Evolutionary conservation across 2,113 vertebrate species (phyloP).

Genomic region (Paedocypris sp.): DNA sequence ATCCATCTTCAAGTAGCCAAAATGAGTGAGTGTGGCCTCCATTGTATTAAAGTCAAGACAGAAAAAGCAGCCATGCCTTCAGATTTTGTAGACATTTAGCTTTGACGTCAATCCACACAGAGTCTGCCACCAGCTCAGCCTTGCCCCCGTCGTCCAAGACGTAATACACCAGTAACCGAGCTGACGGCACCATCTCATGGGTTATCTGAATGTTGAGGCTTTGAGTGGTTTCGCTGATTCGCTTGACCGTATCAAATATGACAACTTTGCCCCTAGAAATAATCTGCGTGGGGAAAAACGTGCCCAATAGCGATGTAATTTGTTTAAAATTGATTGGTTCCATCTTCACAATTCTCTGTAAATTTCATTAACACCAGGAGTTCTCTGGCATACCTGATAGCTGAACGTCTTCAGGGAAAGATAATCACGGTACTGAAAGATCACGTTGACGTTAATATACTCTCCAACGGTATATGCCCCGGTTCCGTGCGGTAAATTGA

Average conservation of each 20-base stretch:
- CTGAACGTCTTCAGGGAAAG: conserved; percentile 67
- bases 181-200: conserved; percentile 76
- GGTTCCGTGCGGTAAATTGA: conserved; percentile 61
- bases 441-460: conserved; percentile 55
- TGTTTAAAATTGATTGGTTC: background rate
- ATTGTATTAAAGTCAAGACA: background rate
- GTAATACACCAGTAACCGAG: conserved; percentile 82
- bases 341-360: no score
- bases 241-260: conserved; percentile 49
- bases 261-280: conserved; percentile 73
- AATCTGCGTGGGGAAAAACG: conserved; percentile 46
- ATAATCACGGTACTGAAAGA: conserved; percentile 58
- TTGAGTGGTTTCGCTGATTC: conserved; percentile 43
- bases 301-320: no score
- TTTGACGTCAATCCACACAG: conserved; percentile 74
- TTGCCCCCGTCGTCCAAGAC: conserved; percentile 66
- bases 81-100: conserved; percentile 73
- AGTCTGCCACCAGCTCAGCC: conserved; percentile 82
- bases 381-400: conserved; percentile 88
- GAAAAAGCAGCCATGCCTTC: conserved; percentile 51
- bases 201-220: conserved; percentile 68
- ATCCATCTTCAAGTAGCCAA: no score
- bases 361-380: no score
- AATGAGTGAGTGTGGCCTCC: no score
- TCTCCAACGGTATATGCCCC: conserved; percentile 54